Base-by-base conservation (phyloP, 2,113 vertebrate genomes). In the Elephantulus edwardii region DNA sequence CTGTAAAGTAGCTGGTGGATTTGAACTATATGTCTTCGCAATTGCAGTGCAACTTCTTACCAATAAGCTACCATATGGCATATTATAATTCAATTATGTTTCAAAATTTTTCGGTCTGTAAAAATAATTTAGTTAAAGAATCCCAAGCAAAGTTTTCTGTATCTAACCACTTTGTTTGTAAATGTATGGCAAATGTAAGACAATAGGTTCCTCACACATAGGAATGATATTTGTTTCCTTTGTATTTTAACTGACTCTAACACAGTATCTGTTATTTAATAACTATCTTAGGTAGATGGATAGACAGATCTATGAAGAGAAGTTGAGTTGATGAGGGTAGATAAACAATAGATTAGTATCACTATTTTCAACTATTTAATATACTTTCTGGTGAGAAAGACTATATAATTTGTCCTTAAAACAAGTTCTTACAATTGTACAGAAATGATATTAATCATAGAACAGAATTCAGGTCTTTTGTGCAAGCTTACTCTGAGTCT, bases 331-430 rank as follows among this genome's bases (percentile, higher is more conserved):
- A 8, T 38, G 38, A 44, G 24, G 77, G 3, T 20, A 19, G 17
- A 48, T 50, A 88, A 48, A 92, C n/a, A 80, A 30, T n/a, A 70
- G 19, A 9, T 90, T 90, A 85, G 2, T 35, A 81, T 35, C 6
- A 17, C 8, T 48, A 62, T 83, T 72, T 68, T 56, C 11, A 77
- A 38, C 16, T 81, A 89, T 2, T 44, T 62, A 86, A 10, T 48
- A 40, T 85, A 72, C n/a, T 77, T 83, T 84, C 75, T 87, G 35
- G 50, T 40, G 33, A 4, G 6, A 30, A 48, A 60, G 91, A 26
- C 74, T 90, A 75, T 92, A 70, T 92, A 75, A 81, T 3, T 58
- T 86, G 26, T 68, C 20, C 24, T 38, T 70, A 26, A 22, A 85
- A 89, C n/a, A n/a, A n/a, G n/a, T n/a, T n/a, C n/a, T n/a, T n/a